Conservation (phyloP, 2,888 invertebrate genomes). For the Sarcophaga carnaria region DNA sequence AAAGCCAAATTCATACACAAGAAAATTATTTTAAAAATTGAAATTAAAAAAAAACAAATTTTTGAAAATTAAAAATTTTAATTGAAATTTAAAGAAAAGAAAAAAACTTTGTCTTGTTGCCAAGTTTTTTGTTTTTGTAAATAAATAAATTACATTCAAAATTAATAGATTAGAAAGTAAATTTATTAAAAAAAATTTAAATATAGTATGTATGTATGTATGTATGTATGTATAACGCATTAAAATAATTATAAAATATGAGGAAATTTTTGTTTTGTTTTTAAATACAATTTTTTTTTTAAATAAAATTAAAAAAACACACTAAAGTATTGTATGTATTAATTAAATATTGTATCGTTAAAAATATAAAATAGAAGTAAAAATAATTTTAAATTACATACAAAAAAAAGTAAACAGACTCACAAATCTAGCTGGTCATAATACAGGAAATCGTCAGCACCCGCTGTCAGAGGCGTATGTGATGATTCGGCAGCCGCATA, state of each 20-base stretch:
- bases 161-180: conserved; percentile 52
- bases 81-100: conserved; percentile 2
- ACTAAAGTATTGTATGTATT: no score
- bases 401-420: conserved; percentile 72
- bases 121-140: conserved; percentile 32
- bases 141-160: conserved; percentile 65
- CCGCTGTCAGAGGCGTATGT: conserved; percentile 73
- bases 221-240: not conserved
- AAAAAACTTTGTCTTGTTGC: conserved; percentile 22
- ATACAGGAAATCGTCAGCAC: conserved; percentile 78
- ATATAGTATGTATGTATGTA: not conserved
- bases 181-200: conserved; percentile 5
- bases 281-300: conserved; percentile 26
- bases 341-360: no score
- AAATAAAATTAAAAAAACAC: conserved; percentile 45
- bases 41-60: conserved; percentile 35
- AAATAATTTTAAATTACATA: conserved; percentile 55
- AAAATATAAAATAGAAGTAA: conserved; percentile 41
- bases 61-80: conserved; percentile 47
- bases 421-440: conserved; percentile 80
- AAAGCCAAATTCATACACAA: conserved; percentile 70
- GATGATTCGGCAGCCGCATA: conserved; percentile 68
- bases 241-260: conserved; percentile 61
- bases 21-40: conserved; percentile 30
- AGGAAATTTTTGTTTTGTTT: conserved; percentile 55